phyloP scores from a whole-genome alignment of 2,797 vertebrate species.

The Garrulus glandarius region DNA sequence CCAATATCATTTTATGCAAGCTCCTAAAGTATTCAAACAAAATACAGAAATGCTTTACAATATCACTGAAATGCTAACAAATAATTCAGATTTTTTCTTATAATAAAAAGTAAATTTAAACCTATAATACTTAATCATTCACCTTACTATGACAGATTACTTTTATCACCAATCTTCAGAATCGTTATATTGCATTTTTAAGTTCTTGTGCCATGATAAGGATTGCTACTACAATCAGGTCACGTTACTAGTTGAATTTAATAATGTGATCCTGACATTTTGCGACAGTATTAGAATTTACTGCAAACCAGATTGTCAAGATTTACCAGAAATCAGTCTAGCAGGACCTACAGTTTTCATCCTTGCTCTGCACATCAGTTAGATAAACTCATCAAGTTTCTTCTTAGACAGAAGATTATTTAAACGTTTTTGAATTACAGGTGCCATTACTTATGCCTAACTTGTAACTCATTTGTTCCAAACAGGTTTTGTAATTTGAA shows the following conservation, averaged over 20 bases:
- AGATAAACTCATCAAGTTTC: not conserved
- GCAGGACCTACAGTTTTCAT: not conserved
- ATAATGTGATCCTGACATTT: not conserved
- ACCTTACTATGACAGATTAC: not conserved
- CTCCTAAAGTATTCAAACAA: conserved; percentile 39
- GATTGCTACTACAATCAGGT: not conserved
- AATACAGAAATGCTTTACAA: conserved; percentile 36
- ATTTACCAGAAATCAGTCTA: not conserved
- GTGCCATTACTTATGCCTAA: not conserved
- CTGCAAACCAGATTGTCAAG: conserved; percentile 39
- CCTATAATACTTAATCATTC: not conserved
- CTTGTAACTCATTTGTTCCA: not conserved
- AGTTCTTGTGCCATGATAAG: not conserved
- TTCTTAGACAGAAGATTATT: not conserved
- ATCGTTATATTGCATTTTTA: not conserved
- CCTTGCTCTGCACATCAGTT: not conserved
- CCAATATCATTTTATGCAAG: conserved; percentile 47
- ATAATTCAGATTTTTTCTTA: not conserved
- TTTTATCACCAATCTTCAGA: not conserved
- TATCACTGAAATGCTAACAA: conserved; percentile 47
- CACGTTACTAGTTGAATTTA: not conserved
- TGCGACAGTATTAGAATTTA: not conserved
- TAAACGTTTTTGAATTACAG: not conserved
- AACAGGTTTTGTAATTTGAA: not conserved
- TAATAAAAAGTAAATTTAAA: conserved; percentile 9